Evolutionary conservation across 2,113 vertebrate species (phyloP), one percentile per base, ranked within the genome.

Genomic region (Todiramphus chloris): DNA sequence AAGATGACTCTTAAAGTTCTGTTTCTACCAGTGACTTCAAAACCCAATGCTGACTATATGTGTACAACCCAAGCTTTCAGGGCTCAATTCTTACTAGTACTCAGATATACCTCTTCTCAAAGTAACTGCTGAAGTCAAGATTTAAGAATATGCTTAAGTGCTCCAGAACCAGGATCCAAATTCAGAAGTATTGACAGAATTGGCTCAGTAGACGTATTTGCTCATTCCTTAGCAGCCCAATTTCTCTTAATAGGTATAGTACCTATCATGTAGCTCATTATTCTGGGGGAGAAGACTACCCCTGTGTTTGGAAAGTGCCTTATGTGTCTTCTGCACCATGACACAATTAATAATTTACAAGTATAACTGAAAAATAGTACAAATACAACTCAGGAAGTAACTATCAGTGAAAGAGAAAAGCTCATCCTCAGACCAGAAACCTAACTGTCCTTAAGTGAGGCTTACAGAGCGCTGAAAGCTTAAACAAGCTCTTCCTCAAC

Each of bases 381-480:
- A 0, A 79, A 76, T 60, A 31, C 48, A 87, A 39, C 51, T 93
- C 1, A 8, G 59, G 46, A 86, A 87, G 18, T 14, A 78, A 73
- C 9, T n/a, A 87, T 17, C 43, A 66, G 25, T 79, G 66, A 58
- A 86, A 94, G 66, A 53, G 39, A 68, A 92, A 95, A 89, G 27
- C 53, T 94, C 59, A 92, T 89, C 83, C 76, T 89, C 58, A 68
- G 77, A 85, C 53, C 62, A 95, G 53, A 89, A 95, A 84, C 53
- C 43, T 41, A 43, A 35, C 16, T 90, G 66, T 66, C 72, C 55
- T 86, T 78, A 64, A 66, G 39, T 53, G 66, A 91, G 37, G 37
- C 63, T 96, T 92, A 90, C 7, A 58, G 69, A 92, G 48, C 44
- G 33, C 41, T 81, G 48, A 83, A 70, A 33, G 86, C 23, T 76